phyloP scores from a whole-genome alignment of 2,797 vertebrate genomes.

The Rhinichthys osculus region DNA sequence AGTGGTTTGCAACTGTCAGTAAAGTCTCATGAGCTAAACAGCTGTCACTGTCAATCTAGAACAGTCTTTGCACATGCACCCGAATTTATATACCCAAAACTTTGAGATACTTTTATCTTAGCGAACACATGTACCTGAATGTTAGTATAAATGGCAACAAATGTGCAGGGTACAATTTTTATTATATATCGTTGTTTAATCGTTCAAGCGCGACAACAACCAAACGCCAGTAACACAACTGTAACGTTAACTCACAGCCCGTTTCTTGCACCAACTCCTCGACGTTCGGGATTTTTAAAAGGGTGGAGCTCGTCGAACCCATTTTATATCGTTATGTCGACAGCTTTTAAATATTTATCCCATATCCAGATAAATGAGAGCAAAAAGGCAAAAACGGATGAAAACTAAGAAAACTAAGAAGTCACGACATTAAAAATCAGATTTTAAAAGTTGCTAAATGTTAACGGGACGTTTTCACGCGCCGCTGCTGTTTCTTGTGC shows the following conservation, averaged over 20 bases:
- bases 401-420: neutral
- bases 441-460: neutral
- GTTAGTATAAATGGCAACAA: neutral
- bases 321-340: constrained; percentile 56
- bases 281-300: constrained; percentile 64
- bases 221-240: neutral
- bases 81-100: neutral
- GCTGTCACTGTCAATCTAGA: constrained; percentile 21
- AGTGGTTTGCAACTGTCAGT: neutral
- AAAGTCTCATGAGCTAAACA: neutral
- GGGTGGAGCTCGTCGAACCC: constrained; percentile 69
- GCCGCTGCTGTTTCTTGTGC: neutral
- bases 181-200: neutral
- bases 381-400: neutral
- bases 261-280: constrained; percentile 72
- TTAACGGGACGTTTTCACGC: neutral
- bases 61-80: neutral
- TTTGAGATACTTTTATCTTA: neutral
- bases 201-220: neutral
- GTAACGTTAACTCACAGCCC: constrained; percentile 70
- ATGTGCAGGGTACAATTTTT: neutral
- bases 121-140: neutral
- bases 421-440: neutral
- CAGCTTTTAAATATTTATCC: neutral
- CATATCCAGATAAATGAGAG: neutral